Evolutionary conservation across 2,888 invertebrate genomes (phyloP).

Genomic region (Callimorpha dominula): DNA sequence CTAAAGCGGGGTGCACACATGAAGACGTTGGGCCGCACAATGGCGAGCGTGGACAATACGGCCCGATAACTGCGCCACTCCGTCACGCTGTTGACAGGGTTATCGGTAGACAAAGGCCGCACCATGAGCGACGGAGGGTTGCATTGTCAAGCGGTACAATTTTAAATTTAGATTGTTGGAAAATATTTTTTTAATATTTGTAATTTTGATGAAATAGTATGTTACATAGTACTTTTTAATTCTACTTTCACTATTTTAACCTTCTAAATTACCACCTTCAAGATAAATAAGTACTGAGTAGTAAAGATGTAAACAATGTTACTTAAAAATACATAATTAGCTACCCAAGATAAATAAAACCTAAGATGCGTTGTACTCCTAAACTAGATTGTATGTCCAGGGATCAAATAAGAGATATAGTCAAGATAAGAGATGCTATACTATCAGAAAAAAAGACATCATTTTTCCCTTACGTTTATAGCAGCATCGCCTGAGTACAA

Average conservation of each 20-base stretch:
- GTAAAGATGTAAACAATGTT: too few relatives aligned
- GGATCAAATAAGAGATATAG: too few relatives aligned
- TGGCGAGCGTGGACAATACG: conserved; percentile 70
- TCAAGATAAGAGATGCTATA: too few relatives aligned
- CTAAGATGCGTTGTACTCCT: too few relatives aligned
- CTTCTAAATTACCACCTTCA: not conserved
- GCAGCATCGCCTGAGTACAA: not conserved
- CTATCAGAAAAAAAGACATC: too few relatives aligned
- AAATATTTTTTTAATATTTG: conserved; percentile 9
- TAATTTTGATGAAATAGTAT: not conserved
- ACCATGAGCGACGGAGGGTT: conserved; percentile 48
- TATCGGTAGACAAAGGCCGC: conserved; percentile 63
- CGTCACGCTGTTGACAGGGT: conserved; percentile 85
- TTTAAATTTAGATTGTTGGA: conserved; percentile 18
- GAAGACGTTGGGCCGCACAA: conserved; percentile 79
- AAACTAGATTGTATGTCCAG: too few relatives aligned
- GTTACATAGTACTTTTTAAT: not conserved
- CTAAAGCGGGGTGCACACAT: conserved; percentile 60
- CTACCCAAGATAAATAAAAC: too few relatives aligned
- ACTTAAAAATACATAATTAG: too few relatives aligned
- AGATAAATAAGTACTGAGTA: too few relatives aligned
- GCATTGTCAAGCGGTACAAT: conserved; percentile 33
- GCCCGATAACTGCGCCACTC: conserved; percentile 83
- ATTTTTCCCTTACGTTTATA: too few relatives aligned
- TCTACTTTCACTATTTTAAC: not conserved